phyloP scores from a whole-genome alignment of 2,888 invertebrate genomes.

The Hypena proboscidalis region DNA sequence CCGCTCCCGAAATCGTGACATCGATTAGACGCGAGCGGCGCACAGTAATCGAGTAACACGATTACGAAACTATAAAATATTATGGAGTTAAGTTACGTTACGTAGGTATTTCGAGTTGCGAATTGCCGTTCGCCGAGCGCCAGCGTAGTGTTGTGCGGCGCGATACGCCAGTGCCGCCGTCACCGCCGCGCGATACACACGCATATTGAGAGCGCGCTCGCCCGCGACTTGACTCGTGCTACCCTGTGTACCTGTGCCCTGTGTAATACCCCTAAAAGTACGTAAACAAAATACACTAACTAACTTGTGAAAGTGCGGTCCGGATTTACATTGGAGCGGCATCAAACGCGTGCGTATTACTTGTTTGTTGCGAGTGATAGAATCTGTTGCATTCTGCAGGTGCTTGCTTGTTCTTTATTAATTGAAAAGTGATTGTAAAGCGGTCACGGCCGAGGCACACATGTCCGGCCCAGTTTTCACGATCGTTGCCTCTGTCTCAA shows the following conservation, averaged over 20 bases:
- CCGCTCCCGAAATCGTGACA: slow-evolving; percentile 80
- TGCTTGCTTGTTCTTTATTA: slow-evolving; percentile 79
- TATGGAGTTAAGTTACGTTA: slow-evolving; percentile 81
- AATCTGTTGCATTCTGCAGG: slow-evolving; percentile 80
- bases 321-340: slow-evolving; percentile 62
- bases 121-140: slow-evolving; percentile 63
- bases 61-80: slow-evolving; percentile 83
- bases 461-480: slow-evolving; percentile 85
- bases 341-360: slow-evolving; percentile 62
- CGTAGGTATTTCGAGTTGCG: slow-evolving; percentile 71
- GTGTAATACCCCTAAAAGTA: slow-evolving; percentile 68
- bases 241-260: slow-evolving; percentile 66
- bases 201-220: slow-evolving; percentile 36
- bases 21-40: slow-evolving; percentile 72
- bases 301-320: slow-evolving; percentile 67
- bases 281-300: slow-evolving; percentile 70
- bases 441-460: slow-evolving; percentile 83
- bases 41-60: slow-evolving; percentile 76
- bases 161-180: slow-evolving; percentile 59
- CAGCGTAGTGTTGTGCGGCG: slow-evolving; percentile 37
- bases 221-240: slow-evolving; percentile 53
- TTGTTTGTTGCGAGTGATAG: slow-evolving; percentile 58
- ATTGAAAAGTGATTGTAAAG: slow-evolving; percentile 84
- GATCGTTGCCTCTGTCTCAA: slow-evolving; percentile 67
- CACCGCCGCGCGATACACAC: slow-evolving; percentile 46